Evolutionary conservation across 2,888 invertebrate genomes (phyloP).

Genomic region (Amiota mariae): DNA sequence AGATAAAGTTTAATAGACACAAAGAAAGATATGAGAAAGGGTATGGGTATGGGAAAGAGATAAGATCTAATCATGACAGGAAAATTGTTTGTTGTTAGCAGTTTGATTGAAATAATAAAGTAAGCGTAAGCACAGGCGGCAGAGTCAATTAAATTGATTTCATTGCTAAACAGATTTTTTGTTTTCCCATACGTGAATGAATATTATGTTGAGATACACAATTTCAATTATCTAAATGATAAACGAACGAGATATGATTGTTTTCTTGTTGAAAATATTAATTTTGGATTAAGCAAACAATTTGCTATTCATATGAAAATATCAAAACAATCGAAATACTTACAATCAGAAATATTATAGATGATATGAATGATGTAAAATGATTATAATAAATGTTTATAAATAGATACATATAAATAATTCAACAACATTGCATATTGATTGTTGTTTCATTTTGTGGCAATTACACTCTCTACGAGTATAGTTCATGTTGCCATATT

Average conservation of each 20-base stretch:
- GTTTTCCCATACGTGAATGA: no score
- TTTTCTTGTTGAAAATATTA: background rate
- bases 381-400: background rate
- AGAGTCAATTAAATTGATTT: conserved; percentile 1
- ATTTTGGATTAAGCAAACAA: conserved; percentile 10
- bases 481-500: conserved; percentile 47
- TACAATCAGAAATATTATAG: no score
- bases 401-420: conserved; percentile 17
- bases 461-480: conserved; percentile 33
- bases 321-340: no score
- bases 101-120: conserved; percentile 11
- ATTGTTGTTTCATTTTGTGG: conserved; percentile 4
- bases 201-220: background rate
- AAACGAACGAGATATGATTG: conserved; percentile 5
- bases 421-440: background rate
- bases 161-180: background rate
- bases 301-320: no score
- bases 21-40: background rate
- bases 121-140: background rate
- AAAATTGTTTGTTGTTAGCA: background rate
- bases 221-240: conserved; percentile 17
- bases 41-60: background rate
- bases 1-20: background rate
- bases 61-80: conserved; percentile 13
- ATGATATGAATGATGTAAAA: background rate